phyloP scores from a whole-genome alignment of 2,113 vertebrate genomes.

The Macheiramphus alcinus region DNA sequence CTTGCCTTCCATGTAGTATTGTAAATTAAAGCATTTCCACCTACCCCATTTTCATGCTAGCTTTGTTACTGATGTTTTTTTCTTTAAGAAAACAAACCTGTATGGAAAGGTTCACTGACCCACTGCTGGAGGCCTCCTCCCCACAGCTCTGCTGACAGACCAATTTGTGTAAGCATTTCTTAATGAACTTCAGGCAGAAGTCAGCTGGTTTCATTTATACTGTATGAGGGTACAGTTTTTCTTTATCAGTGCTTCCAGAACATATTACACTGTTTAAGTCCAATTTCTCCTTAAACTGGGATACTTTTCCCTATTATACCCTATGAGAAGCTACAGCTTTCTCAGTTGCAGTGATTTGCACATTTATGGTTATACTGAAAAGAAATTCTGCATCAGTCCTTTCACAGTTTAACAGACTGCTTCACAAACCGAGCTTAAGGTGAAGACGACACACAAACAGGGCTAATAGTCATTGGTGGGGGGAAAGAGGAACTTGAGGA shows the following conservation, averaged over 20 bases:
- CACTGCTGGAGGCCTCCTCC: not conserved
- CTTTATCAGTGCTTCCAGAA: not conserved
- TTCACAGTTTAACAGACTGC: not conserved
- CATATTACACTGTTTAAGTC: not conserved
- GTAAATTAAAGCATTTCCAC: not conserved
- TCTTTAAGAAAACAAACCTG: not conserved
- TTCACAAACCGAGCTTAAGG: fast-evolving
- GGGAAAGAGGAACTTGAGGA: not conserved
- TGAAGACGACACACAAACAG: not conserved
- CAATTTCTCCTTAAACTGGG: not conserved
- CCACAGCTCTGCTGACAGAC: not conserved
- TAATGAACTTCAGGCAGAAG: not conserved
- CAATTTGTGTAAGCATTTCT: not conserved
- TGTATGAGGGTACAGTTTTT: not conserved
- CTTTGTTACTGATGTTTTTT: not conserved
- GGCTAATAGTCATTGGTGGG: fast-evolving
- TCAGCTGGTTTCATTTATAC: not conserved
- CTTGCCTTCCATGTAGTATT: not conserved
- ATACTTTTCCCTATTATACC: not conserved
- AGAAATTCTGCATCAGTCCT: not conserved
- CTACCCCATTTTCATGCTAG: not conserved
- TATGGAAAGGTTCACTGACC: not conserved
- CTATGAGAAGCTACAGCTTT: not conserved
- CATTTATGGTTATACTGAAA: too few species aligned
- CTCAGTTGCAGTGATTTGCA: not conserved